These are phyloP conservation scores for Mylabris sibirica DNA, from an alignment of 2,888 invertebrate genomes.

Conservation along the genomic window DNA sequence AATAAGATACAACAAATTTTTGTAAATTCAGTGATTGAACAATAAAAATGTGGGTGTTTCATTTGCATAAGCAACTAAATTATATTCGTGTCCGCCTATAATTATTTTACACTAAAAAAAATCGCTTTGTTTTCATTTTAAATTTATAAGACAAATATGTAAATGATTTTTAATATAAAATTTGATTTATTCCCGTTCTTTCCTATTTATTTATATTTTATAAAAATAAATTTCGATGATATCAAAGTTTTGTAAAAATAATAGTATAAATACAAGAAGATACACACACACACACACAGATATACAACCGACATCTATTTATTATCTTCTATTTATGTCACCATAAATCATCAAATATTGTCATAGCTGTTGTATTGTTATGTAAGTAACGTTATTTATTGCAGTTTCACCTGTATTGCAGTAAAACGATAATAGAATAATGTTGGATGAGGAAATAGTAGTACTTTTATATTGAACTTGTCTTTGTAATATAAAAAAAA, in stretches of 20 bases:
- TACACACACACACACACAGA: too few relatives aligned
- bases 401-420: slow-evolving; percentile 11
- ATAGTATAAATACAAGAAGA: background rate
- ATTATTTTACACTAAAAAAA: background rate
- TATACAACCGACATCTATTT: slow-evolving; percentile 9
- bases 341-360: slow-evolving; percentile 17
- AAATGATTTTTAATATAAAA: background rate
- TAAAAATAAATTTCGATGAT: slow-evolving; percentile 4
- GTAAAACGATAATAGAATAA: background rate
- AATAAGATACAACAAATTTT: too few relatives aligned
- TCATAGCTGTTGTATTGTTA: slow-evolving; percentile 17
- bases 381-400: slow-evolving; percentile 18
- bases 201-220: background rate
- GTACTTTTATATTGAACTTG: background rate
- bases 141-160: slow-evolving; percentile 5
- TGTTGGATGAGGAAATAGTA: background rate
- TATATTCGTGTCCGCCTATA: slow-evolving; percentile 2
- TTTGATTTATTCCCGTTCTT: background rate
- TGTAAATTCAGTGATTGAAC: background rate
- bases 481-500: background rate
- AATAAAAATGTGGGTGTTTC: slow-evolving; percentile 7
- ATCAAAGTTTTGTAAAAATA: slow-evolving; percentile 6
- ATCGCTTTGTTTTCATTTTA: background rate
- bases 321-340: slow-evolving; percentile 13
- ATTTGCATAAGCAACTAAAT: background rate